phyloP scores from a whole-genome alignment of 2,797 vertebrate genomes.

The Australoheros facetus region DNA sequence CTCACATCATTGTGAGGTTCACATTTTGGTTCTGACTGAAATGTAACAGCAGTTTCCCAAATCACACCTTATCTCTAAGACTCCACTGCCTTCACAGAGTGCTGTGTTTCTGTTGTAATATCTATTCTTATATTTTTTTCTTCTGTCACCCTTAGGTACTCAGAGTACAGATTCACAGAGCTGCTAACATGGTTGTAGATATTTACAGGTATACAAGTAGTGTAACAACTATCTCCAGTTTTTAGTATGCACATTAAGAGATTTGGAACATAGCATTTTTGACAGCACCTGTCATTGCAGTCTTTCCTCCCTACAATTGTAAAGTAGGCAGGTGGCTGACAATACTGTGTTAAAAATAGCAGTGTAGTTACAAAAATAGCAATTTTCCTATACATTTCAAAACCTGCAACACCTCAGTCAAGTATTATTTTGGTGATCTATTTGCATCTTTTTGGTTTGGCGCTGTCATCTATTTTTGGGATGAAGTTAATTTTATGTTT shows the following conservation, averaged over 20 bases:
- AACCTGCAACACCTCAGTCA: constrained; percentile 22
- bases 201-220: not conserved
- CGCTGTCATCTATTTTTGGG: constrained; percentile 66
- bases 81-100: not conserved
- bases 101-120: not conserved
- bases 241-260: not conserved
- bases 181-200: not conserved
- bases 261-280: not conserved
- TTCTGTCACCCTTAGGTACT: not conserved
- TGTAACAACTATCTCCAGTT: not conserved
- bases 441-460: constrained; percentile 50
- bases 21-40: not conserved
- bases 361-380: constrained; percentile 41
- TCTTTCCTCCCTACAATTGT: not conserved
- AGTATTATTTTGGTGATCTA: constrained; percentile 48
- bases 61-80: no score
- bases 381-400: constrained; percentile 32
- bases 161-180: not conserved
- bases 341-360: constrained; percentile 12
- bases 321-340: not conserved
- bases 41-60: not conserved
- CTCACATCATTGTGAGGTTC: not conserved
- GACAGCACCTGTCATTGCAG: not conserved
- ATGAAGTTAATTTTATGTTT: constrained; percentile 47
- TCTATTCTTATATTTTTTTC: not conserved